These are phyloP conservation scores for Miichthys miiuy DNA, from an alignment of 2,797 vertebrate genomes.

Conservation along the genomic window DNA sequence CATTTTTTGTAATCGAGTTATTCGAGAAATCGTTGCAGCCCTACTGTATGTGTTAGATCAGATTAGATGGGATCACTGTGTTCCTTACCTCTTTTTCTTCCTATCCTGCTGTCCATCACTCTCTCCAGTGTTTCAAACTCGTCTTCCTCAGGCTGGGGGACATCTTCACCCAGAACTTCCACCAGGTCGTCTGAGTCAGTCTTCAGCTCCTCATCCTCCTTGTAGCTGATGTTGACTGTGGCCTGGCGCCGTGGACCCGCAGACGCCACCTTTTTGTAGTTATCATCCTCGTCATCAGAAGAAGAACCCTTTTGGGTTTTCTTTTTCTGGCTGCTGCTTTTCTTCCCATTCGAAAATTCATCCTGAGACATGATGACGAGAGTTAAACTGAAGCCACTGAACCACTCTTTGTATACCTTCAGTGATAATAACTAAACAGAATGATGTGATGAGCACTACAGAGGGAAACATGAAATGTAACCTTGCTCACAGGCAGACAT, in stretches of 20 bases:
- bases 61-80: not conserved
- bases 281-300: slow-evolving; percentile 90
- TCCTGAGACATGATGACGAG: slow-evolving; percentile 59
- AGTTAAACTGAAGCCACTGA: not conserved
- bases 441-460: not conserved
- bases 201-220: slow-evolving; percentile 98
- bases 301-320: slow-evolving; percentile 89
- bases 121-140: slow-evolving; percentile 98
- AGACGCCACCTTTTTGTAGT: slow-evolving; percentile 88
- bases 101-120: slow-evolving; percentile 94
- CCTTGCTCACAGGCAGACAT: not conserved
- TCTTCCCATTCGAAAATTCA: slow-evolving; percentile 93
- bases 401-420: not conserved
- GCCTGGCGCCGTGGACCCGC: slow-evolving; percentile 93
- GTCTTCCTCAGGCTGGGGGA: slow-evolving; percentile 95
- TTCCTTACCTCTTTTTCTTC: slow-evolving; percentile 92
- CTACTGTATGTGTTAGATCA: not conserved
- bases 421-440: not conserved
- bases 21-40: too few species aligned
- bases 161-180: slow-evolving; percentile 97
- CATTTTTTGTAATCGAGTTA: too few species aligned
- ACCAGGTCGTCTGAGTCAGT: slow-evolving; percentile 98
- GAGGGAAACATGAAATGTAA: not conserved
- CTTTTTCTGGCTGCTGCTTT: slow-evolving; percentile 88
- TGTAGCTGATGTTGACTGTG: slow-evolving; percentile 97